Base-by-base conservation (phyloP, 2,888 invertebrate genomes). In the Acrobasis repandana region DNA sequence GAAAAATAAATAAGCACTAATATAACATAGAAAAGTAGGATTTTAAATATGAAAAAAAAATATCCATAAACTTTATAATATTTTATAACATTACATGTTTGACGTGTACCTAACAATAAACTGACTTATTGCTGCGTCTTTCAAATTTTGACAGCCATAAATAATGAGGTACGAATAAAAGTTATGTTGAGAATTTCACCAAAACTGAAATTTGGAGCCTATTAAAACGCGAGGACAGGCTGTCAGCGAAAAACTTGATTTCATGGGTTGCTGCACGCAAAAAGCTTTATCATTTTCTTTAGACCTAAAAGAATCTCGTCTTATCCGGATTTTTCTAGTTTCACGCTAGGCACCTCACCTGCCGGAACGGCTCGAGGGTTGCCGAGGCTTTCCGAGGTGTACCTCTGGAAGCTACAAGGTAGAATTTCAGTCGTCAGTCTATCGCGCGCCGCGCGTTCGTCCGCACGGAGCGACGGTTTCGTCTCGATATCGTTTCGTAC, bases 361-460 rank as follows among this genome's bases (percentile, higher is more conserved):
- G 84, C 65, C 73, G 77, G 72, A 73, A 77, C 76, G 75, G 73
- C 75, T 72, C 73, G 80, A 74, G 73, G 77, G 72, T 72, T 74
- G 74, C 72, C 77, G 77, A 76, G 73, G 76, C 70, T 65, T 67
- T 61, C 74, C 78, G 76, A 74, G 65, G 70, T 68, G 68, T 64
- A 66, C 73, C 67, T 69, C 65, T 63, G 65, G 64, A 60, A 67
- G 75, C 68, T 85, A 83, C 87, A 88, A 78, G 73, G 74, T 82
- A 86, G 83, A 76, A 65, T 77, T 82, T 78, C 82, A 74, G 70
- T 65, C 65, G 65, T 66, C 79, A 82, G 82, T 82, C 69, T 65
- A 64, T 73, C 79, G 79, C 81, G 78, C 72, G 75, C 61, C 76
- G 76, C 77, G 79, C 74, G 72, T 58, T 63, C 58, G 67, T 64